Evolutionary conservation across 2,888 invertebrate species (phyloP).

Genomic region (Chaitophorus viminalis): DNA sequence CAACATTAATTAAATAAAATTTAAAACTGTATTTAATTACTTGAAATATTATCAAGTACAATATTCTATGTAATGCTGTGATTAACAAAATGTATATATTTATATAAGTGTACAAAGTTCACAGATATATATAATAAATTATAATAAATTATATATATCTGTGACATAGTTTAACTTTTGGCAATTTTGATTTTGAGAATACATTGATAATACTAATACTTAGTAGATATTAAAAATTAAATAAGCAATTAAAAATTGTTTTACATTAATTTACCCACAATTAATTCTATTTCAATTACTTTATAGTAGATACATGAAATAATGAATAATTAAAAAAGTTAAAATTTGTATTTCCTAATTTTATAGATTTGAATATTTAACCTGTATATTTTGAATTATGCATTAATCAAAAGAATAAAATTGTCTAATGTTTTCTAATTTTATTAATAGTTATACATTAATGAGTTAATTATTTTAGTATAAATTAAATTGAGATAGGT

Average conservation of each 20-base stretch:
- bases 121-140: no score
- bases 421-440: no score
- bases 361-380: no score
- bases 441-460: no score
- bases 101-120: slow-evolving; percentile 27
- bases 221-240: neutral
- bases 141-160: no score
- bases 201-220: neutral
- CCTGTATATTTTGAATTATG: no score
- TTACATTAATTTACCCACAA: neutral
- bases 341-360: no score
- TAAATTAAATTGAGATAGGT: no score
- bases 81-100: neutral
- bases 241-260: neutral
- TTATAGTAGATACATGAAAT: neutral
- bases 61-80: neutral
- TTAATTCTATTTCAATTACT: neutral
- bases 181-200: neutral
- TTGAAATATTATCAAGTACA: neutral
- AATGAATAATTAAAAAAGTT: neutral
- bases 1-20: neutral
- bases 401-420: no score
- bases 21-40: no score
- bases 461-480: no score
- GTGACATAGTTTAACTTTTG: slow-evolving; percentile 3